Conservation (phyloP, 2,888 invertebrate genomes). For the Thyatira batis region DNA sequence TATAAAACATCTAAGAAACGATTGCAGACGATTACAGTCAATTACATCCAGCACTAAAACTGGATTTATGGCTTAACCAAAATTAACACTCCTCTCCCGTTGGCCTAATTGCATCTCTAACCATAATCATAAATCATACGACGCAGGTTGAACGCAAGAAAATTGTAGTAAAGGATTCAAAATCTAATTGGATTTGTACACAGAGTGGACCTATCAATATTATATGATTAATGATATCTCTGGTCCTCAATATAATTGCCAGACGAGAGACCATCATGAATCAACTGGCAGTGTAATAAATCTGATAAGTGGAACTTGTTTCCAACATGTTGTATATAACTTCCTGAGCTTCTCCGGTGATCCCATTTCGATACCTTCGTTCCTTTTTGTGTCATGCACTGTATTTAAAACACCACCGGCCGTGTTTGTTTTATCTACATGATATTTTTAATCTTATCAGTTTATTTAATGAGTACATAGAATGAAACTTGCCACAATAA, state of each 20-base stretch:
- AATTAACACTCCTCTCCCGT: slow-evolving; percentile 66
- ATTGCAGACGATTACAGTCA: slow-evolving; percentile 63
- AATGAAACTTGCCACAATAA: slow-evolving; percentile 39
- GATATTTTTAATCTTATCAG: slow-evolving; percentile 55
- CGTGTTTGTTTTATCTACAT: slow-evolving; percentile 36
- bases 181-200: slow-evolving; percentile 77
- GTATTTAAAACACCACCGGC: slow-evolving; percentile 8
- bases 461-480: slow-evolving; percentile 44
- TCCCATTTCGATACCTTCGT: slow-evolving; percentile 12
- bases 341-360: slow-evolving; percentile 40
- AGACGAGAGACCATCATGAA: slow-evolving; percentile 72
- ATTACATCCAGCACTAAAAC: slow-evolving; percentile 62
- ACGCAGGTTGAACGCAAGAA: slow-evolving; percentile 55
- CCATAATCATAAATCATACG: slow-evolving; percentile 67
- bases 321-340: slow-evolving; percentile 38
- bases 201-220: slow-evolving; percentile 75
- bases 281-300: slow-evolving; percentile 74
- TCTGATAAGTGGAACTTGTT: slow-evolving; percentile 73
- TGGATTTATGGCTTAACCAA: slow-evolving; percentile 68
- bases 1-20: slow-evolving; percentile 51
- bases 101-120: slow-evolving; percentile 62
- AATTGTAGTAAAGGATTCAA: slow-evolving; percentile 70
- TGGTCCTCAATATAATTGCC: slow-evolving; percentile 74
- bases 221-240: slow-evolving; percentile 77
- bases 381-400: slow-evolving; percentile 12